phyloP scores from a whole-genome alignment of 2,888 invertebrate species.

The Aporophyla nigra region DNA sequence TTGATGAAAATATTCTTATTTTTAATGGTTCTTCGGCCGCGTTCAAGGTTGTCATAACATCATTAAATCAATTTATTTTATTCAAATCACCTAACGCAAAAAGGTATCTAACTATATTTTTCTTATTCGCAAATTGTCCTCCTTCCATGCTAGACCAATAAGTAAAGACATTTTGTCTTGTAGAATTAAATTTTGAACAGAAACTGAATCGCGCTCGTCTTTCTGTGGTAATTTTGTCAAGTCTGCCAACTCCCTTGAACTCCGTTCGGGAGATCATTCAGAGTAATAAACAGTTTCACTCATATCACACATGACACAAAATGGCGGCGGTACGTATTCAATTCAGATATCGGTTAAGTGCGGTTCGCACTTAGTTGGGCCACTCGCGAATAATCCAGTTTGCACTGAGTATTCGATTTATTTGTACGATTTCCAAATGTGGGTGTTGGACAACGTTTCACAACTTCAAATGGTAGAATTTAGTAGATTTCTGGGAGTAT shows the following conservation, averaged over 20 bases:
- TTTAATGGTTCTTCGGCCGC: constrained; percentile 11
- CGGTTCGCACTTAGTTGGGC: constrained; percentile 57
- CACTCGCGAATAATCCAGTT: constrained; percentile 63
- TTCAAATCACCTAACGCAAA: background rate
- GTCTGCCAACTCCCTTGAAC: constrained; percentile 1
- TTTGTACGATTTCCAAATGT: constrained; percentile 53
- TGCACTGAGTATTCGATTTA: constrained; percentile 44
- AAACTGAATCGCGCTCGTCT: background rate
- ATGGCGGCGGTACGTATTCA: constrained; percentile 55
- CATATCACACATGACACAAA: constrained; percentile 52
- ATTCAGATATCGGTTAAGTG: constrained; percentile 62
- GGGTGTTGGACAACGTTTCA: constrained; percentile 24
- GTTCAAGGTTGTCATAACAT: constrained; percentile 20
- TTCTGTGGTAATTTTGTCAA: constrained; percentile 5
- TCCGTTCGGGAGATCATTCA: constrained; percentile 30
- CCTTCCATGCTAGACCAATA: background rate
- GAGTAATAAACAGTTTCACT: constrained; percentile 49
- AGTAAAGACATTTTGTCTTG: background rate
- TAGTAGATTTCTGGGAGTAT: constrained; percentile 7
- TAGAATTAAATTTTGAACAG: background rate
- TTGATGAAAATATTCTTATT: constrained; percentile 24
- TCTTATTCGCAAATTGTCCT: background rate
- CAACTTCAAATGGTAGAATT: constrained; percentile 18
- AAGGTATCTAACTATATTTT: background rate
- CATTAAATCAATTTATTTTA: constrained; percentile 3